Base-by-base conservation (phyloP, 2,797 vertebrate genomes). In the Lepilemur ruficaudatus region DNA sequence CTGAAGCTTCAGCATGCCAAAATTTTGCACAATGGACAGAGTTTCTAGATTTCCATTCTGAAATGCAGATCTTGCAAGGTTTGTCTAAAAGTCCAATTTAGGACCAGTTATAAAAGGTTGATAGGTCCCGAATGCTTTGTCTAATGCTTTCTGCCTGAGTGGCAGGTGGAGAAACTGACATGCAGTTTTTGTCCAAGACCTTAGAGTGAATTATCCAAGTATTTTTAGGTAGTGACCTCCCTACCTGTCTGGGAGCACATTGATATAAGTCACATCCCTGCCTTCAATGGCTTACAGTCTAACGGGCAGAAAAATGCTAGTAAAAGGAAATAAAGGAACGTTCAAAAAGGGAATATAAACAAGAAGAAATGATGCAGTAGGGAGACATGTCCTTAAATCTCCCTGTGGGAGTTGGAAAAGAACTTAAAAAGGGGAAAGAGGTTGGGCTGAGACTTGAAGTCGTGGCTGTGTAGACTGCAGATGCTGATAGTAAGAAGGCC, bases 81-180 rank as follows among this genome's bases (percentile, higher is more conserved):
- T 55, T 65, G 9, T 46, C 23, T 5, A 17, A 78, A 95, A 10
- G 72, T 52, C 10, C 48, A 25, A 1, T 7, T 70, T 35, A 94
- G 12, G 50, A 35, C 30, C 63, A 75, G 23, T 20, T 7, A 43
- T 30, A 43, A 67, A 72, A 75, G 4, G 75, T n/a, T 7, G 14
- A 4, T 7, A 30, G 5, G 2, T 5, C 7, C 28, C 5, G 3
- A n/a, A 10, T 9, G 4, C 14, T 35, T 50, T n/a, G 48, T 50
- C 46, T 38, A 55, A 52, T 9, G 4, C 10, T 65, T 30, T 84
- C 50, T 59, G 86, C 84, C 38, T 1, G 7, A 17, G 0, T 0
- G 75, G 18, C 23, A 80, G 28, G 7, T 43, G 15, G 52, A 48
- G n/a, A 87, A 83, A 23, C 41, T 28, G 12, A 35, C 4, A 35